phyloP scores from a whole-genome alignment of 2,888 invertebrate genomes.

The Leptinotarsa juncta region DNA sequence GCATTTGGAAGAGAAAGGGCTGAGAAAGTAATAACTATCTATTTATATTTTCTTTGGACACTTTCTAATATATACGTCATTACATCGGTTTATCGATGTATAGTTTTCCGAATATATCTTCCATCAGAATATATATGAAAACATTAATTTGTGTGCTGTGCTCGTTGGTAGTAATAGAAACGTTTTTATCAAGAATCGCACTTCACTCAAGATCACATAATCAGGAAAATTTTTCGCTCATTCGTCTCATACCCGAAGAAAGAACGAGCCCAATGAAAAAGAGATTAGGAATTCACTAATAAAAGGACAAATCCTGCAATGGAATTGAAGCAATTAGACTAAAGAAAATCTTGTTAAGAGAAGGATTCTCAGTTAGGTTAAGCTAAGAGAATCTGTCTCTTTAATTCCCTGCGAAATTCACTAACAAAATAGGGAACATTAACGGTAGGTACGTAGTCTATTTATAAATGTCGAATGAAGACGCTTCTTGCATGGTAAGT shows the following conservation, averaged over 20 bases:
- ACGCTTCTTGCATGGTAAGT: not conserved
- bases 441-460: conserved; percentile 5
- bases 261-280: conserved; percentile 30
- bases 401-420: conserved; percentile 55
- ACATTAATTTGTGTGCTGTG: not conserved
- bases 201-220: not conserved
- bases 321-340: conserved; percentile 50
- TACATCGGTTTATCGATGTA: too few species aligned
- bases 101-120: too few species aligned
- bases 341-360: conserved; percentile 53
- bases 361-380: conserved; percentile 53
- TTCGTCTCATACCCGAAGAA: conserved; percentile 8
- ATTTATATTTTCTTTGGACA: too few species aligned
- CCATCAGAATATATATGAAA: too few species aligned
- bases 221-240: not conserved
- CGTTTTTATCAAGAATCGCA: not conserved
- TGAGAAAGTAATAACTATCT: too few species aligned
- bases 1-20: too few species aligned
- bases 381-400: conserved; percentile 57
- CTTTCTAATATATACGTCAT: too few species aligned
- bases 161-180: not conserved
- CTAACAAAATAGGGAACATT: conserved; percentile 48
- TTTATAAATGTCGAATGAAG: not conserved
- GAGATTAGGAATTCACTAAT: conserved; percentile 40
- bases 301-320: conserved; percentile 44